A percentile compares a stretch with the other conserved stretches of the same genome.
phyloP scores from a whole-genome alignment of 2,113 vertebrate genomes.

The Urocitellus parryii region DNA sequence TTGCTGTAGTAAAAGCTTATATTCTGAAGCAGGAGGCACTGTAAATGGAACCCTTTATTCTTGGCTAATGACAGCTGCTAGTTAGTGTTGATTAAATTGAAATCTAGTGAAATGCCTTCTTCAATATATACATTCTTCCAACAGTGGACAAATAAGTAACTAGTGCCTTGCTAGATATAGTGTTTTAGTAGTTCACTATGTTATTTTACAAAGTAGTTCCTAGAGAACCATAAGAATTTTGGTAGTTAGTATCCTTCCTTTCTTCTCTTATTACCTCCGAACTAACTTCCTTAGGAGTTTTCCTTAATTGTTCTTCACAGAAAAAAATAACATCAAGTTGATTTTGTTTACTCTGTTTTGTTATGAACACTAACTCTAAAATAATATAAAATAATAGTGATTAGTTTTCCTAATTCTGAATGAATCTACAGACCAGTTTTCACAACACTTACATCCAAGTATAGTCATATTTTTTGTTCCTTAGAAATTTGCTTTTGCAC shows the following conservation, averaged over 20 bases:
- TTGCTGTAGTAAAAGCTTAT: no score
- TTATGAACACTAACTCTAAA: constrained; percentile 33
- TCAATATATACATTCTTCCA: background rate
- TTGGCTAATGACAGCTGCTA: background rate
- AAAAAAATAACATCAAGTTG: constrained; percentile 27
- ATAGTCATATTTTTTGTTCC: background rate
- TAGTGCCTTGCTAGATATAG: background rate
- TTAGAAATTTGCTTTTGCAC: constrained; percentile 44
- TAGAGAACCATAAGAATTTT: background rate
- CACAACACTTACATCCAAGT: background rate
- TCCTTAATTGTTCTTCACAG: constrained; percentile 37
- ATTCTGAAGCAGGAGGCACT: no score
- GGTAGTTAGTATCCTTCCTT: background rate
- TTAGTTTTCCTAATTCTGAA: background rate
- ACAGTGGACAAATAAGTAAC: background rate
- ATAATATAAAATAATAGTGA: background rate
- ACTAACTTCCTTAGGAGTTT: background rate
- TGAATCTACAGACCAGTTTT: background rate
- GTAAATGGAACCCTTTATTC: background rate
- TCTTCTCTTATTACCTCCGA: background rate
- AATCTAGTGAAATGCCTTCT: constrained; percentile 21
- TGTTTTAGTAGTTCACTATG: background rate
- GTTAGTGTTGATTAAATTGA: background rate
- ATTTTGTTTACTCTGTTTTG: background rate
- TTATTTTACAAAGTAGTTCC: background rate